These are phyloP conservation scores for Neodontobutis hainanensis DNA, from an alignment of 2,113 vertebrate species.

Conservation along the genomic window DNA sequence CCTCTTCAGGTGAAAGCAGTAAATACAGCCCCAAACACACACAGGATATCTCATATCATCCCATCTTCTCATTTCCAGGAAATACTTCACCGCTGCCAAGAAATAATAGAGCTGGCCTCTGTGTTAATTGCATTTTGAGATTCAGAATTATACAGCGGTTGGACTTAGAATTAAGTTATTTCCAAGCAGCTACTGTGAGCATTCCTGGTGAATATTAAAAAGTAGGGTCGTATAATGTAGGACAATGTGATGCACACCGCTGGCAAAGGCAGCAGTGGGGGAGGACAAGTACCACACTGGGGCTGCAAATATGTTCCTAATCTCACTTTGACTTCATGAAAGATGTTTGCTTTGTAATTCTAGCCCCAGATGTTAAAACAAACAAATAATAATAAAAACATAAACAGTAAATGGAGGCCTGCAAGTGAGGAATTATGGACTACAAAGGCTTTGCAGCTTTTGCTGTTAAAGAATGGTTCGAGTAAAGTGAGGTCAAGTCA, in stretches of 20 bases:
- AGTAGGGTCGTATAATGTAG: slow-evolving; percentile 22
- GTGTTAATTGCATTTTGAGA: slow-evolving; percentile 73
- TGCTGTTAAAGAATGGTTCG: neutral
- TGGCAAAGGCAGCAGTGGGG: slow-evolving; percentile 18
- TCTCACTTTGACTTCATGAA: slow-evolving; percentile 25
- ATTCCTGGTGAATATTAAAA: slow-evolving; percentile 66
- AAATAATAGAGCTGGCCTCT: slow-evolving; percentile 63
- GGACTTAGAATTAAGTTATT: slow-evolving; percentile 59
- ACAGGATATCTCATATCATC: slow-evolving; percentile 45
- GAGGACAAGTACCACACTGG: slow-evolving; percentile 2
- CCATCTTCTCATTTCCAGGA: slow-evolving; percentile 61
- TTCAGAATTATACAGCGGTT: slow-evolving; percentile 49
- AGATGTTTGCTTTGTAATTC: slow-evolving; percentile 18
- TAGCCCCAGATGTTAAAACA: neutral
- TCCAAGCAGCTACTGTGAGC: slow-evolving; percentile 43
- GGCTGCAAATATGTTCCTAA: slow-evolving; percentile 34
- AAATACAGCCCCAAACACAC: slow-evolving; percentile 30
- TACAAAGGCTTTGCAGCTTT: slow-evolving; percentile 20
- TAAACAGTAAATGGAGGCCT: neutral
- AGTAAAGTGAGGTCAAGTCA: slow-evolving; percentile 9
- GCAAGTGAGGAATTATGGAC: slow-evolving; percentile 3
- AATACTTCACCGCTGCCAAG: slow-evolving; percentile 47
- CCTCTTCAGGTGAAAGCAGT: slow-evolving; percentile 19
- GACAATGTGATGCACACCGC: slow-evolving; percentile 30
- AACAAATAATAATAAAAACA: slow-evolving; percentile 6